phyloP scores from a whole-genome alignment of 2,888 invertebrate genomes.

The Nemurella pictetii region DNA sequence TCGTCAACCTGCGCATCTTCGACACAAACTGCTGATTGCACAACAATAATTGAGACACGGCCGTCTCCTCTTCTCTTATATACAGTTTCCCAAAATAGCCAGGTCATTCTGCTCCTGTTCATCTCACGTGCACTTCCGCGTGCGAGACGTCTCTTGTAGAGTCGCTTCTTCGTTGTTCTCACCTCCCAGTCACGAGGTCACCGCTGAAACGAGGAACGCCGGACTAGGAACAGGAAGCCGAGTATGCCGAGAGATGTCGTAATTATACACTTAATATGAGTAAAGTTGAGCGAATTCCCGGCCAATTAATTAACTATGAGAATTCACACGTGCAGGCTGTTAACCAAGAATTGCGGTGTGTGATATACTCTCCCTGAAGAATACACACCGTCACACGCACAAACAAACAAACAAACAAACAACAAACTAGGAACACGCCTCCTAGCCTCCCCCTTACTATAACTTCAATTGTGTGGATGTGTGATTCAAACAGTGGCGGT shows the following conservation, averaged over 20 bases:
- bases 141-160: not conserved
- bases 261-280: not conserved
- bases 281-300: not conserved
- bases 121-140: not conserved
- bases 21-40: not conserved
- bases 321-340: not conserved
- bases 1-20: not conserved
- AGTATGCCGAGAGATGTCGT: not conserved
- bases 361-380: not conserved
- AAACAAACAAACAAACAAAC: not conserved
- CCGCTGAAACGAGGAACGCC: not conserved
- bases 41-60: not conserved
- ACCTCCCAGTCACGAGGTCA: not conserved
- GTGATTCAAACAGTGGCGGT: no score
- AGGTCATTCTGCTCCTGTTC: not conserved
- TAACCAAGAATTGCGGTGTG: not conserved
- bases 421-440: no score
- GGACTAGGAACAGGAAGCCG: not conserved
- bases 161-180: not conserved
- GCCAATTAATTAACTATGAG: not conserved
- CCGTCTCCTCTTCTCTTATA: not conserved
- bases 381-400: not conserved
- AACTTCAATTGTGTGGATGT: no score
- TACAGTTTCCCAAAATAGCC: not conserved
- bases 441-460: not conserved